Evolutionary conservation across 2,797 vertebrate genomes (phyloP), one percentile per base, ranked within the genome.

Genomic region (Thripadectes ignobilis): DNA sequence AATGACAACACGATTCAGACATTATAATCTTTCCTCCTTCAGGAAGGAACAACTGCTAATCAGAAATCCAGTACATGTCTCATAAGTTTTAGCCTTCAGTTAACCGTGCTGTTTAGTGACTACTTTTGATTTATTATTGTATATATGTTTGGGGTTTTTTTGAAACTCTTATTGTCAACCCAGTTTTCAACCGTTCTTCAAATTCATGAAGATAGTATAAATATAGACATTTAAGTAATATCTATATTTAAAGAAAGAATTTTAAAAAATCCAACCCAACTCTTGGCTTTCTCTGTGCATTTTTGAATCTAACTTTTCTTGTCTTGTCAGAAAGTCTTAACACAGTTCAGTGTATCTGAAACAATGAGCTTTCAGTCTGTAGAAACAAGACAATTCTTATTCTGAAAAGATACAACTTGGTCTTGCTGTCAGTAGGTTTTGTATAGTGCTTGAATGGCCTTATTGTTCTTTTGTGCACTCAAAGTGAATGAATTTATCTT

Each of bases 401-500:
- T 93, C 80, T 54, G 72, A 39, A 73, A 94, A 95, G 48, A 63
- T 85, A 43, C 39, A 69, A 5, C 74, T 93, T 93, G 77, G 74
- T 92, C 79, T 95, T 82, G 67, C 90, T 90, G 83, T 90, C 80
- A 52, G 55, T 95, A 88, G 85, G 55, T 92, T 88, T 86, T 89
- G 80, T 91, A 22, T 46, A 52, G 90, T 73, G 59, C 74, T 94
- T 92, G 80, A 95, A 96, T 94, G 54, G 88, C 48, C 83, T 67
- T 86, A 67, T 95, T 95, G 88, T 95, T 67, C 95, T 93, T 88
- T 73, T 69, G 67, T 87, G 71, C 79, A 84, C 94, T 95, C 71
- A 21, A 81, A 95, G 68, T 63, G 71, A 91, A 90, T 93, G 74
- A 82, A 92, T 95, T 87, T 89, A 67, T 95, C 80, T 96, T 96